Evolutionary conservation across 2,113 vertebrate genomes (phyloP).

Genomic region (Amblyornis subalaris): DNA sequence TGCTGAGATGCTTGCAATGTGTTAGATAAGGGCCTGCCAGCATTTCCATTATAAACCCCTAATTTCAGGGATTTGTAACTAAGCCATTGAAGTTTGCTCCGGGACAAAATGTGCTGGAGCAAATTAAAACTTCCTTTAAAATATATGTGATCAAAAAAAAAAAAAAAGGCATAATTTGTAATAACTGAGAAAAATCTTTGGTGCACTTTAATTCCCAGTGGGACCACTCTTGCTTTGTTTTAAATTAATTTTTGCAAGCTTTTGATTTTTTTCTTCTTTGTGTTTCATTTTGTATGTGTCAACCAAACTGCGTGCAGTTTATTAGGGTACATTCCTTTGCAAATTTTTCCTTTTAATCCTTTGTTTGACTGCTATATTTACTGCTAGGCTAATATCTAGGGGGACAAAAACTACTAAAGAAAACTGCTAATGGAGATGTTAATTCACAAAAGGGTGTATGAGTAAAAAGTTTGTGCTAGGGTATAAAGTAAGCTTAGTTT

Average conservation of each 20-base stretch:
- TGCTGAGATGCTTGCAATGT: background rate
- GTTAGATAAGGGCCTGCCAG: background rate
- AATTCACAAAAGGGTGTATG: background rate
- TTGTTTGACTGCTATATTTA: slow-evolving; percentile 18
- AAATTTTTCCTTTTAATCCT: slow-evolving; percentile 20
- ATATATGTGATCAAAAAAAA: background rate
- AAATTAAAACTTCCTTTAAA: slow-evolving; percentile 18
- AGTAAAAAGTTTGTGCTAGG: background rate
- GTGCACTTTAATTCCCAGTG: background rate
- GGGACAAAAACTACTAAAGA: background rate
- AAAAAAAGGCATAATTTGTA: background rate
- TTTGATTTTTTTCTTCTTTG: slow-evolving; percentile 9
- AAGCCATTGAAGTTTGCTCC: slow-evolving; percentile 8
- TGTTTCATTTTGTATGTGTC: slow-evolving; percentile 7
- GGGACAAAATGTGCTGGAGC: background rate
- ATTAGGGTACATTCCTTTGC: background rate
- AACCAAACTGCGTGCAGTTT: slow-evolving; percentile 26
- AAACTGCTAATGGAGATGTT: background rate
- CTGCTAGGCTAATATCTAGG: background rate
- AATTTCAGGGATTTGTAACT: slow-evolving; percentile 29
- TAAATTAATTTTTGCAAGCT: slow-evolving; percentile 26
- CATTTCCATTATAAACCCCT: slow-evolving; percentile 14
- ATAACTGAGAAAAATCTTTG: background rate
- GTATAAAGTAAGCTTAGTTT: background rate
- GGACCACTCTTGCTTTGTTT: background rate